Evolutionary conservation across 2,797 vertebrate species (phyloP), one percentile per base, ranked within the genome.

Genomic region (Coregonus sp.): DNA sequence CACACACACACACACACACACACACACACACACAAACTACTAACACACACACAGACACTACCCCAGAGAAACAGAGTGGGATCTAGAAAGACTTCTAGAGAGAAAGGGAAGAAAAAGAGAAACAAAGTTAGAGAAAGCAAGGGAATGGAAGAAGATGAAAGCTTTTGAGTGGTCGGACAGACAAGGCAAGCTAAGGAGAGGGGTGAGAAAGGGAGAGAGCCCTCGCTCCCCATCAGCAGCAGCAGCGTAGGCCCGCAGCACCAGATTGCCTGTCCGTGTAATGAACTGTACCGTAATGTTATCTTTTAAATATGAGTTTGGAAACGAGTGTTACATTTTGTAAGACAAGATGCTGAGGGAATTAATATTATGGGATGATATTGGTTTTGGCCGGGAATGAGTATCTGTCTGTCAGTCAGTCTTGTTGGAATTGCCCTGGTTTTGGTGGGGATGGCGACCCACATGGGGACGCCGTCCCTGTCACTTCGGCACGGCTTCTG

Each of bases 11-110:
- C 33, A 35, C 80, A 50, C 94, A 94, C 95, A 92, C 93, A 90
- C 93, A 73, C 94, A 89, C 77, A 54, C 93, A 90, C 93, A 74
- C 94, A 92, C 92, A 51, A 92, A 91, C 89, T 25, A 25, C 25
- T 25, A 25, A 88, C 65, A 92, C 77, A 90, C 11, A 86, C 91
- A 92, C 90, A 82, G 69, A 94, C 95, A 92, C 93, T 1, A 11
- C n/a, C 31, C 29, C 70, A 61, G 54, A 72, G 54, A 71, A 5
- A 37, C 35, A 5, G 37, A 40, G 37, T 40, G 37, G 37, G 37
- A 2, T 6, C 37, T 1, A 25, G 25, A 25, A 40, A 9, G 9
- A 37, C 5, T 9, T 18, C 3, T 2, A 20, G 47, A 14, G 20
- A 50, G 11, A 15, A 56, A 76, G 75, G n/a, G 37, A 40, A 40